Conservation (phyloP, 2,113 vertebrate species). For the Cebidichthys violaceus region DNA sequence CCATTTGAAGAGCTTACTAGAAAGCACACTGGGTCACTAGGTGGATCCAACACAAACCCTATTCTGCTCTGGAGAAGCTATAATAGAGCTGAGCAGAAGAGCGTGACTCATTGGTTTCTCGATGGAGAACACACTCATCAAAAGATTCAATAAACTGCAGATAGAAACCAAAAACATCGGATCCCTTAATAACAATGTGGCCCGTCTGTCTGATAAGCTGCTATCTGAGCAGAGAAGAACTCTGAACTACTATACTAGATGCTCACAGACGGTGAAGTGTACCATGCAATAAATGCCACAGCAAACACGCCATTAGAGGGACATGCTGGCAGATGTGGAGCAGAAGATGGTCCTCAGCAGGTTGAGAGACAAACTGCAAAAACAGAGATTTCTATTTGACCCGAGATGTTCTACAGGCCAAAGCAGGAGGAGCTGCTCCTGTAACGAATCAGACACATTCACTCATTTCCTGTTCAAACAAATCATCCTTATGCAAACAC, state of each 20-base stretch:
- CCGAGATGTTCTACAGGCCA: background rate
- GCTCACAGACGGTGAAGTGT: background rate
- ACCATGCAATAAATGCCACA: background rate
- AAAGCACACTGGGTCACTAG: constrained; percentile 34
- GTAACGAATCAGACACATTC: constrained; percentile 36
- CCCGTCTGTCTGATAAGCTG: constrained; percentile 17
- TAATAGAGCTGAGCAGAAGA: background rate
- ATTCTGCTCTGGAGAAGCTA: background rate
- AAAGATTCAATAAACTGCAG: constrained; percentile 1
- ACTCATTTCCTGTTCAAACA: constrained; percentile 47
- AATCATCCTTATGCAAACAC: constrained; percentile 61
- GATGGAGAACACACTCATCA: background rate
- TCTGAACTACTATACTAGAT: background rate
- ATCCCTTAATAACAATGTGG: constrained; percentile 17
- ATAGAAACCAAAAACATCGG: background rate
- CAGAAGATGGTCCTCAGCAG: background rate
- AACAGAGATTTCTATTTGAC: background rate
- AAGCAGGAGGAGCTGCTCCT: background rate
- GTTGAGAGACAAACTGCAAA: background rate
- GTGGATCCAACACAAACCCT: constrained; percentile 27
- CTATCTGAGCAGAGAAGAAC: background rate
- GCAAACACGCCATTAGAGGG: constrained; percentile 12
- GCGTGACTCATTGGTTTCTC: constrained; percentile 25
- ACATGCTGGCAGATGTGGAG: constrained; percentile 7
- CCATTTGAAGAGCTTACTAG: constrained; percentile 48